Conservation (phyloP, 2,113 vertebrate genomes). For the Amphiprion percula region DNA sequence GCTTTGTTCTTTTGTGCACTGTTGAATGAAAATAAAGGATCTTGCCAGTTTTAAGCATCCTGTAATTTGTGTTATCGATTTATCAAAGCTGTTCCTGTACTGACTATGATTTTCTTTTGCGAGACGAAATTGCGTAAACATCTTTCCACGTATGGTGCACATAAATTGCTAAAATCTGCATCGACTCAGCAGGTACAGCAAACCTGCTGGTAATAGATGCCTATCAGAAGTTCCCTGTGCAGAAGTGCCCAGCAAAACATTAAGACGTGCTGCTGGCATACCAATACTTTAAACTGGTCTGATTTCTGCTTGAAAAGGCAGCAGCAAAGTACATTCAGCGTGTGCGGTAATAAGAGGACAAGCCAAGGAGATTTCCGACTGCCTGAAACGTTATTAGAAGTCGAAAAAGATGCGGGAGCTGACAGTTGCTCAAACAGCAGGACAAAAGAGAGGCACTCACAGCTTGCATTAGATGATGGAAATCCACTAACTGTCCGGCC, state of each 20-base stretch:
- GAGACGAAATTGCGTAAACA: slow-evolving; percentile 33
- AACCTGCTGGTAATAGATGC: slow-evolving; percentile 37
- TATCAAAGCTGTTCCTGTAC: background rate
- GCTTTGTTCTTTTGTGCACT: slow-evolving; percentile 49
- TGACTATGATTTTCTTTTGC: slow-evolving; percentile 26
- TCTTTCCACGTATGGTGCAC: background rate
- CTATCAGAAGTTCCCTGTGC: slow-evolving; percentile 35
- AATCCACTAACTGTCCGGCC: slow-evolving; percentile 66
- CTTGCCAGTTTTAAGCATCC: slow-evolving; percentile 45
- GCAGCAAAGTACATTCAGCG: slow-evolving; percentile 1
- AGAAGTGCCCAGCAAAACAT: background rate
- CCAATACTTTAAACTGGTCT: slow-evolving; percentile 21
- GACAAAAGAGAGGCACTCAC: slow-evolving; percentile 60
- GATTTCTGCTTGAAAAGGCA: slow-evolving; percentile 14
- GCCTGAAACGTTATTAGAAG: slow-evolving; percentile 52
- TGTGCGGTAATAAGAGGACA: slow-evolving; percentile 29
- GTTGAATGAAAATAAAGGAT: slow-evolving; percentile 69
- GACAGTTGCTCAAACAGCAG: slow-evolving; percentile 66
- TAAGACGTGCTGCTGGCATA: slow-evolving; percentile 24
- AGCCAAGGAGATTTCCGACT: slow-evolving; percentile 56
- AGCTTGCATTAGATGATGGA: slow-evolving; percentile 63
- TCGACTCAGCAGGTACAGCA: slow-evolving; percentile 28
- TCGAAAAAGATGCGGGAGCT: slow-evolving; percentile 28
- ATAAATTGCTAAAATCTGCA: slow-evolving; percentile 10
- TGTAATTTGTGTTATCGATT: slow-evolving; percentile 43